Percentiles rank a stretch among this genome's conserved stretches.
phyloP scores from a whole-genome alignment of 2,797 vertebrate species.

The Pterois miles region DNA sequence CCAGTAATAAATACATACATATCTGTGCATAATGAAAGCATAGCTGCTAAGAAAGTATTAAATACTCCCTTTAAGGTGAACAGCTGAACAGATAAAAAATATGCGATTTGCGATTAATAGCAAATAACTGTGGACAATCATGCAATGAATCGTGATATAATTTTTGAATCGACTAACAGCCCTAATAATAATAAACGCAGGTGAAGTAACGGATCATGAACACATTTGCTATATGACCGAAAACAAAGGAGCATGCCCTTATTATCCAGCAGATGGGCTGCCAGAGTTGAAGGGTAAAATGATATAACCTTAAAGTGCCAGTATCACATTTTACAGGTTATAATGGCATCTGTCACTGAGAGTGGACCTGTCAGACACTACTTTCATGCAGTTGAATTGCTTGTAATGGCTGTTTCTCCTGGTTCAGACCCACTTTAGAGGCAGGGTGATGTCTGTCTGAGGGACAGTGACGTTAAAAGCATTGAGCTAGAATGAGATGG shows the following conservation, averaged over 20 bases:
- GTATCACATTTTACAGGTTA: conserved; percentile 85
- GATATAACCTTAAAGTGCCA: conserved; percentile 84
- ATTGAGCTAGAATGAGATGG: conserved; percentile 61
- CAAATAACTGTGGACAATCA: too few relatives aligned
- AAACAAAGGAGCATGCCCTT: conserved; percentile 59
- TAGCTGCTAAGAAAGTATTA: too few relatives aligned
- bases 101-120: too few relatives aligned
- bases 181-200: conserved; percentile 20
- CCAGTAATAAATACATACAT: too few relatives aligned
- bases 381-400: conserved; percentile 82
- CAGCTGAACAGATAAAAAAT: too few relatives aligned
- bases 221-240: conserved; percentile 40
- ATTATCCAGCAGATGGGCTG: conserved; percentile 70
- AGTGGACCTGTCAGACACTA: conserved; percentile 82
- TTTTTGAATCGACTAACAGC: too few relatives aligned
- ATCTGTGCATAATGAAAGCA: too few relatives aligned
- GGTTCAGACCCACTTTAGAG: conserved; percentile 76
- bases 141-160: too few relatives aligned
- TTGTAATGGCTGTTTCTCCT: conserved; percentile 82
- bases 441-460: conserved; percentile 66
- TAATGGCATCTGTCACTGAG: conserved; percentile 86
- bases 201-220: conserved; percentile 33
- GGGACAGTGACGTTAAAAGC: conserved; percentile 73
- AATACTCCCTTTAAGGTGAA: too few relatives aligned
- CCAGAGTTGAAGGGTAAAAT: conserved; percentile 76